These are phyloP conservation scores for Chiloscyllium plagiosum DNA, from an alignment of 2,113 vertebrate species.

Conservation along the genomic window DNA sequence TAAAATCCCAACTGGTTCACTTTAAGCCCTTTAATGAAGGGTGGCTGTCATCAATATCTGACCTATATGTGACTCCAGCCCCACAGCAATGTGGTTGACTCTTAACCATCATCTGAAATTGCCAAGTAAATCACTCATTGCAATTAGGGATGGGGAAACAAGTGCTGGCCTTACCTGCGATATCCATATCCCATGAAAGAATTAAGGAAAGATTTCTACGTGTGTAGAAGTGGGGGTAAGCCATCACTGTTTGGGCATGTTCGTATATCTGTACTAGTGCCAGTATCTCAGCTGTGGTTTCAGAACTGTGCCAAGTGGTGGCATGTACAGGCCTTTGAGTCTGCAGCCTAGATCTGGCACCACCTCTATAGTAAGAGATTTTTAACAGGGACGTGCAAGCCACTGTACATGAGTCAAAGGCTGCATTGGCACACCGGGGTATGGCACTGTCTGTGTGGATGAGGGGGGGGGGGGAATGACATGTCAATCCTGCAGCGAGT, in stretches of 20 bases:
- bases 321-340: background rate
- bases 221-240: background rate
- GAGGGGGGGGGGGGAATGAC: background rate
- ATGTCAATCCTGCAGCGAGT: background rate
- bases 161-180: too few species aligned
- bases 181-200: too few species aligned
- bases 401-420: background rate
- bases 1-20: too few species aligned
- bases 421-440: background rate
- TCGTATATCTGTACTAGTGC: background rate
- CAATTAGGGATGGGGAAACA: too few species aligned
- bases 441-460: background rate
- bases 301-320: background rate
- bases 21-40: too few species aligned
- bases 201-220: background rate
- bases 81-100: too few species aligned
- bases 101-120: too few species aligned
- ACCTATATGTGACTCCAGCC: too few species aligned
- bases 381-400: background rate
- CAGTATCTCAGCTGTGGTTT: background rate
- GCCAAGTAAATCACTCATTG: too few species aligned
- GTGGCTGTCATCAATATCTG: too few species aligned
- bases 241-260: background rate
- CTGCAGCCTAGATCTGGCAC: background rate
- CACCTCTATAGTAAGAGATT: background rate